Conservation (phyloP, 2,797 vertebrate species). For the Cygnus olor region DNA sequence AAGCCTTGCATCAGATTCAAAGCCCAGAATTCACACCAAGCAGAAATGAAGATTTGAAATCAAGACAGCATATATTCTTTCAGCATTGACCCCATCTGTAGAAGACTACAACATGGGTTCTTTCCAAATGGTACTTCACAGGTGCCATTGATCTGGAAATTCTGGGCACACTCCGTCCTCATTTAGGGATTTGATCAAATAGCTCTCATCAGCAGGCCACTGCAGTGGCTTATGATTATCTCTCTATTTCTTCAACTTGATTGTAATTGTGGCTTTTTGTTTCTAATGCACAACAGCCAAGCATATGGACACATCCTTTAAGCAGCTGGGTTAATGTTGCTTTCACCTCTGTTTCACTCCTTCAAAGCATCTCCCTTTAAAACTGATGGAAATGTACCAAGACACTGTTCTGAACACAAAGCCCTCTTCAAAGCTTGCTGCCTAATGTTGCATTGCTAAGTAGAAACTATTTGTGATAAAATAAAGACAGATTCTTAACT, state of each 20-base stretch:
- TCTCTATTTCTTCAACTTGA: neutral
- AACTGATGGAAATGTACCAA: neutral
- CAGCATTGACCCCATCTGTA: neutral
- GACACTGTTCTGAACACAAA: neutral
- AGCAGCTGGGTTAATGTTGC: conserved; percentile 5
- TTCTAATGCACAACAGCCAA: neutral
- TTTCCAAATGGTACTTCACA: neutral
- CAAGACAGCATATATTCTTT: neutral
- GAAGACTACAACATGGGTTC: neutral
- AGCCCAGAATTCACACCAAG: neutral
- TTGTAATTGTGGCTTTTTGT: neutral
- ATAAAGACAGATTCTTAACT: neutral
- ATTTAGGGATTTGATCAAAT: neutral
- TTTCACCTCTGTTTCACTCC: neutral
- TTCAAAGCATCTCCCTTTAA: neutral
- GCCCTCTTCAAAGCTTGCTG: neutral
- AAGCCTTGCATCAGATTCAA: neutral
- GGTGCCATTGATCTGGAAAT: neutral
- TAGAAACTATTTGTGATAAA: neutral
- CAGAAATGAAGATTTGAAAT: neutral
- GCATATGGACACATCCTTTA: neutral
- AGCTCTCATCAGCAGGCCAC: neutral
- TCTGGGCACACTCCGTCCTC: neutral
- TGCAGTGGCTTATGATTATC: neutral
- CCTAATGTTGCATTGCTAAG: neutral